These are phyloP conservation scores for Pungitius pungitius DNA, from an alignment of 2,113 vertebrate species.

Conservation along the genomic window DNA sequence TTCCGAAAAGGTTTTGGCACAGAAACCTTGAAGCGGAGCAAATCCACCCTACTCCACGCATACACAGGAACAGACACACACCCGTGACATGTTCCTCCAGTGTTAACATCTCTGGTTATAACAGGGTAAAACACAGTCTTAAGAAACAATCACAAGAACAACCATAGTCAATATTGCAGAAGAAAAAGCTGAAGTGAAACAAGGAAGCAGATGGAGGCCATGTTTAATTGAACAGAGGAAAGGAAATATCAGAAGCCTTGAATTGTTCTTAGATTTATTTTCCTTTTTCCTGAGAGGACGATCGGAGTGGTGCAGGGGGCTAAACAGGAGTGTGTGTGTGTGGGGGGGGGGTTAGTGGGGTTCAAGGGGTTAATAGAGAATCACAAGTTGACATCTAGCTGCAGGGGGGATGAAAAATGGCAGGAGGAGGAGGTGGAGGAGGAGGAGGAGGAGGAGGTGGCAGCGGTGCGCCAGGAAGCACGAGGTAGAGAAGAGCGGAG, in stretches of 20 bases:
- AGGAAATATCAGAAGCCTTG: conserved; percentile 75
- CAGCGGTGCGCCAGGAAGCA: conserved; percentile 32
- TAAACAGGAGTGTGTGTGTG: conserved; percentile 22
- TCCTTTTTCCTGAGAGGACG: conserved; percentile 68
- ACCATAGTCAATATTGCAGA: conserved; percentile 73
- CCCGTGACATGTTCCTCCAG: conserved; percentile 53
- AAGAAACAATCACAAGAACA: conserved; percentile 72
- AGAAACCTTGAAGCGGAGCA: conserved; percentile 76
- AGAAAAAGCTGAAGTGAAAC: conserved; percentile 57
- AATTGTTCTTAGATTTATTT: conserved; percentile 68
- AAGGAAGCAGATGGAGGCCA: conserved; percentile 77
- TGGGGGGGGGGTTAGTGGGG: not conserved
- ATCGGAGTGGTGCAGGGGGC: conserved; percentile 37
- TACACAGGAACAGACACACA: conserved; percentile 31
- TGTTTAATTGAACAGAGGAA: conserved; percentile 82
- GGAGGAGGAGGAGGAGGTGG: too few species aligned
- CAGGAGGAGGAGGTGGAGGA: conserved; percentile 9
- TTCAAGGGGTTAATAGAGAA: conserved; percentile 45
- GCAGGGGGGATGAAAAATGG: conserved; percentile 45
- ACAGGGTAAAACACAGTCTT: conserved; percentile 71
- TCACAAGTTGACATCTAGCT: conserved; percentile 55
- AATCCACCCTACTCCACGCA: conserved; percentile 66
- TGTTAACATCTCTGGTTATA: conserved; percentile 70
- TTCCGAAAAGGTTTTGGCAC: conserved; percentile 81
- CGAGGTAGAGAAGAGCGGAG: conserved; percentile 51